These are phyloP conservation scores for Empidonax traillii DNA, from an alignment of 2,113 vertebrate genomes.

Conservation along the genomic window DNA sequence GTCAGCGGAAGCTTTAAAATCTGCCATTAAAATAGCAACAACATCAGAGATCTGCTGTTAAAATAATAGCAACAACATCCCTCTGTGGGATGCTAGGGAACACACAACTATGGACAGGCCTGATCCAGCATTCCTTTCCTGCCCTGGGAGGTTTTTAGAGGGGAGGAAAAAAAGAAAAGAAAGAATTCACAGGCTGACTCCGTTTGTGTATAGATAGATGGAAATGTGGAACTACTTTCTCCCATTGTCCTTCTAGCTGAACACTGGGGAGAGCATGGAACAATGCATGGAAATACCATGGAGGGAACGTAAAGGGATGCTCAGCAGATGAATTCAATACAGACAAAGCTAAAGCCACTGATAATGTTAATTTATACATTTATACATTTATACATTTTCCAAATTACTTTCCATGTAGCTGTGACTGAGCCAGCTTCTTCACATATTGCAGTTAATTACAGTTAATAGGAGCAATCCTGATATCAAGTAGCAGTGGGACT, in stretches of 20 bases:
- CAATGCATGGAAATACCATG: slow-evolving; percentile 19
- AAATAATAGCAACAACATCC: slow-evolving; percentile 62
- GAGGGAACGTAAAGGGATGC: not conserved
- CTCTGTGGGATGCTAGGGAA: slow-evolving; percentile 57
- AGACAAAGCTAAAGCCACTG: not conserved
- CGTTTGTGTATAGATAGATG: not conserved
- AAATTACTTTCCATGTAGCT: not conserved
- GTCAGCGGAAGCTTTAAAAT: slow-evolving; percentile 66
- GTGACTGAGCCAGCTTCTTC: not conserved
- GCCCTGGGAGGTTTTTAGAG: not conserved
- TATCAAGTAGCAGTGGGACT: not conserved
- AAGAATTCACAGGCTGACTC: not conserved
- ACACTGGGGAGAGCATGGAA: slow-evolving; percentile 16
- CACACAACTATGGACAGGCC: not conserved
- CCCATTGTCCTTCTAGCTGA: slow-evolving; percentile 34
- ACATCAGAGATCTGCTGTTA: slow-evolving; percentile 60
- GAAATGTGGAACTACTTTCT: slow-evolving; percentile 56
- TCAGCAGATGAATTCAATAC: not conserved
- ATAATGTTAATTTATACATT: not conserved
- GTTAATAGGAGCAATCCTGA: not conserved
- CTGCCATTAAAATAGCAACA: slow-evolving; percentile 61
- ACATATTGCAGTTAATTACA: not conserved
- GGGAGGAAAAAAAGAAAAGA: not conserved
- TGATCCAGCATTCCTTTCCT: slow-evolving; percentile 32
- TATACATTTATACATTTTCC: not conserved